These are phyloP conservation scores for Limnothrissa miodon DNA, from an alignment of 2,113 vertebrate species.

Conservation along the genomic window DNA sequence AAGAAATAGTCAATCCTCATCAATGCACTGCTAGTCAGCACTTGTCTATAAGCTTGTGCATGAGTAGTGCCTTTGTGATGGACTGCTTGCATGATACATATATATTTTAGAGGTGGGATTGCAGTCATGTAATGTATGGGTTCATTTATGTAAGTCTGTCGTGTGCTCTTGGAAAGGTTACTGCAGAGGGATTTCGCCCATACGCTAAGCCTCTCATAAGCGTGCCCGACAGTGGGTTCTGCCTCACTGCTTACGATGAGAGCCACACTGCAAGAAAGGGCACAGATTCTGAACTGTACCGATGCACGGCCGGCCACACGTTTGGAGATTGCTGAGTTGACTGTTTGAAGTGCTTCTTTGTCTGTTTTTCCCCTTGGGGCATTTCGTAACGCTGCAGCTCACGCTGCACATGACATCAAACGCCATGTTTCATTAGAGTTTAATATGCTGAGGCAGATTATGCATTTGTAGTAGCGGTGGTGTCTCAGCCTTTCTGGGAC, in stretches of 20 bases:
- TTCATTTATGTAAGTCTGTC: background rate
- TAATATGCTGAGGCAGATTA: background rate
- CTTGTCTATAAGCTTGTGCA: background rate
- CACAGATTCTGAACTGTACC: background rate
- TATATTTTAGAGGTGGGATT: background rate
- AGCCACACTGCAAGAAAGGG: background rate
- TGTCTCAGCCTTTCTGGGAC: background rate
- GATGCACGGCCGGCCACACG: background rate
- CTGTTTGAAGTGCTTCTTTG: background rate
- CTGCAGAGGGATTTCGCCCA: background rate
- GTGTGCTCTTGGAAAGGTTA: background rate
- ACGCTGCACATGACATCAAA: background rate
- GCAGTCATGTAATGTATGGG: background rate
- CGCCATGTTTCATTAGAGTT: background rate
- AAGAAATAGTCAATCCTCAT: background rate
- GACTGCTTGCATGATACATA: background rate
- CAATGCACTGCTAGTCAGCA: background rate
- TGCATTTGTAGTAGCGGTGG: background rate
- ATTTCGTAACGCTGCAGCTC: background rate
- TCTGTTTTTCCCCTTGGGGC: background rate
- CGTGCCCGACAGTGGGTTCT: background rate
- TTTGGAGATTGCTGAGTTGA: background rate
- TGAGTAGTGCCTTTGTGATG: background rate
- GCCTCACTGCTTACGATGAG: background rate
- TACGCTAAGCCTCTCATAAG: background rate